Conservation (phyloP, 2,797 vertebrate species). For the Hypotaenidia philippensis region DNA sequence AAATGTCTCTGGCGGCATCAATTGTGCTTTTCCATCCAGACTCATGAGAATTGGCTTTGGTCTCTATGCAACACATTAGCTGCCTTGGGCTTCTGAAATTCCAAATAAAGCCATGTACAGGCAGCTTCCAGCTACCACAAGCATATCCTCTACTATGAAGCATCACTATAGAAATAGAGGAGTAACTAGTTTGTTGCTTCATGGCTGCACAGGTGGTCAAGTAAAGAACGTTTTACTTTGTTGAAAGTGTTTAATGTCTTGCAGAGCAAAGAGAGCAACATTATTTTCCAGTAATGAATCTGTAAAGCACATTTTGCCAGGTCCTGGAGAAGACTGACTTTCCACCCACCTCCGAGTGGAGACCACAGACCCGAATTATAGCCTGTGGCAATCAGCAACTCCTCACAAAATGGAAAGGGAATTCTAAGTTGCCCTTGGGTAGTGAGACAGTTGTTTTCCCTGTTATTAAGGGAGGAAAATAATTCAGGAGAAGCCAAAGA, state of each 20-base stretch:
- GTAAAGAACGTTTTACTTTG: neutral
- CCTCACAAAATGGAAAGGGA: neutral
- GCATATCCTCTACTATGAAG: neutral
- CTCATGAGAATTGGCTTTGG: neutral
- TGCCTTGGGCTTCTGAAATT: neutral
- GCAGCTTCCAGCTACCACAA: neutral
- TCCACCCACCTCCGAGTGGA: neutral
- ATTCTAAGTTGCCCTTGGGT: neutral
- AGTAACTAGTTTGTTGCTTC: neutral
- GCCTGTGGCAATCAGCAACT: neutral
- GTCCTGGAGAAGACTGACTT: neutral
- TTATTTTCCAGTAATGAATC: neutral
- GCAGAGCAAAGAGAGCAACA: neutral
- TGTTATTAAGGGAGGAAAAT: neutral
- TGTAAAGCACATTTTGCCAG: neutral
- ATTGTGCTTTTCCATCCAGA: neutral
- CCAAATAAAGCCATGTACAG: neutral
- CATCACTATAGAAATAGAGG: neutral
- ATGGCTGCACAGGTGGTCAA: neutral
- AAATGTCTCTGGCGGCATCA: neutral
- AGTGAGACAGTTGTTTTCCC: neutral
- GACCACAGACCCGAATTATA: neutral
- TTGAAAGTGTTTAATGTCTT: neutral
- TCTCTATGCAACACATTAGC: neutral
- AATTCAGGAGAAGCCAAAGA: neutral